Conservation (phyloP, 1,140 invertebrate species). For the Pissodes strobi region DNA sequence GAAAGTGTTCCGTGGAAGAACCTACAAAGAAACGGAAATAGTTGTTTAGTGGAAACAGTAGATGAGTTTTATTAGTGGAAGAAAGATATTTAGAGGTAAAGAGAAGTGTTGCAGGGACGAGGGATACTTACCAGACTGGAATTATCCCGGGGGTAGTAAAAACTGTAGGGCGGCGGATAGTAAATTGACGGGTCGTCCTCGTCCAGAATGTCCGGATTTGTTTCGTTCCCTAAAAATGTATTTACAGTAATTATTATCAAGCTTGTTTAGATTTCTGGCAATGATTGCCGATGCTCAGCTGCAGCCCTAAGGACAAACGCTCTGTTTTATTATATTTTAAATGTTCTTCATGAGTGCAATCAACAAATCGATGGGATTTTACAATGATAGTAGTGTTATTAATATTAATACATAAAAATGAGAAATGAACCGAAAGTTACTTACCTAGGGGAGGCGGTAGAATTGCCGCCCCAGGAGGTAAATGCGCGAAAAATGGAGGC, state of each 20-base stretch:
- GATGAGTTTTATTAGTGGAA: background rate
- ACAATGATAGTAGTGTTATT: background rate
- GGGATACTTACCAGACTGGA: slow-evolving; percentile 52
- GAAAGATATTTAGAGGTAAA: background rate
- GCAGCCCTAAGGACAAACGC: too few species aligned
- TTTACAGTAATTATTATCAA: too few species aligned
- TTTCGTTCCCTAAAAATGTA: slow-evolving; percentile 61
- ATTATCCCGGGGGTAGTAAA: slow-evolving; percentile 77
- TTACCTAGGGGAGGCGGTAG: slow-evolving; percentile 63
- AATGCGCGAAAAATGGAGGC: slow-evolving; percentile 57
- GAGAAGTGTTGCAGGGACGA: background rate
- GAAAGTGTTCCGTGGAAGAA: background rate
- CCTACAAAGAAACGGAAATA: slow-evolving; percentile 9
- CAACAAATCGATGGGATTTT: too few species aligned
- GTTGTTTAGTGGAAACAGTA: slow-evolving; percentile 2
- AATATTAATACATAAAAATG: background rate
- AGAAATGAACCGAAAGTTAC: slow-evolving; percentile 41
- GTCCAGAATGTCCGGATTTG: slow-evolving; percentile 70
- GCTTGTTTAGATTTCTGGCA: too few species aligned
- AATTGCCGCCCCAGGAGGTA: slow-evolving; percentile 71
- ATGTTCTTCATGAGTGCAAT: too few species aligned
- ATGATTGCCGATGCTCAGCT: too few species aligned
- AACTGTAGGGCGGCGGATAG: slow-evolving; percentile 87
- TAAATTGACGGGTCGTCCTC: slow-evolving; percentile 88
- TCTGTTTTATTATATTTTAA: too few species aligned